These are phyloP conservation scores for Amphiura filiformis DNA, from an alignment of 35 echinoderm and acorn worm species.

Conservation along the genomic window DNA sequence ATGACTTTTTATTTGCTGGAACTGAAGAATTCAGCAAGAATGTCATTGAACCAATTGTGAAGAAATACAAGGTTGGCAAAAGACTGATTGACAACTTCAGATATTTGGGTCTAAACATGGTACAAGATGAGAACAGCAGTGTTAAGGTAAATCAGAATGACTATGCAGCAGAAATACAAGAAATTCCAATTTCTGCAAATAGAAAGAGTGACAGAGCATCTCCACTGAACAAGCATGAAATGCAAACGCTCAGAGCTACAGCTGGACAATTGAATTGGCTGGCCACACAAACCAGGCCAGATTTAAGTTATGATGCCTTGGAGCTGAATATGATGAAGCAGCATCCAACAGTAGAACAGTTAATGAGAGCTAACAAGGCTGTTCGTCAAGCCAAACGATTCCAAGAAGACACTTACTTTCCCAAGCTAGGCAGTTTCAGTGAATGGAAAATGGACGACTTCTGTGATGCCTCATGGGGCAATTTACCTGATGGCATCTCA, in stretches of 20 bases:
- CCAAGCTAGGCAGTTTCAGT: conserved; percentile 11
- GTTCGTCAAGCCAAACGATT: conserved; percentile 24
- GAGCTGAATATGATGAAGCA: conserved; percentile 21
- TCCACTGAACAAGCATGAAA: conserved; percentile 31
- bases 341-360: conserved; percentile 37
- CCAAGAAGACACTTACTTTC: neutral
- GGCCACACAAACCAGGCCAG: conserved; percentile 42
- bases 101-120: conserved; percentile 16
- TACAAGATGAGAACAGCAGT: neutral
- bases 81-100: conserved; percentile 29
- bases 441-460: conserved; percentile 38
- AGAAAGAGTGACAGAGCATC: conserved; percentile 27
- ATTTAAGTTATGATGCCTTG: conserved; percentile 50
- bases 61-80: conserved; percentile 47
- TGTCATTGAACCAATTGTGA: conserved; percentile 29
- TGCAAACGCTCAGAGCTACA: conserved; percentile 31
- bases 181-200: conserved; percentile 10
- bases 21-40: conserved; percentile 19
- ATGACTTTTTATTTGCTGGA: conserved; percentile 41
- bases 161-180: conserved; percentile 33
- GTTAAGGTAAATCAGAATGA: conserved; percentile 33
- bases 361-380: conserved; percentile 21
- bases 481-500: neutral
- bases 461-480: neutral
- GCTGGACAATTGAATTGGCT: conserved; percentile 50